phyloP scores from a whole-genome alignment of 2,797 vertebrate genomes.

The Cercopithecus petaurista region DNA sequence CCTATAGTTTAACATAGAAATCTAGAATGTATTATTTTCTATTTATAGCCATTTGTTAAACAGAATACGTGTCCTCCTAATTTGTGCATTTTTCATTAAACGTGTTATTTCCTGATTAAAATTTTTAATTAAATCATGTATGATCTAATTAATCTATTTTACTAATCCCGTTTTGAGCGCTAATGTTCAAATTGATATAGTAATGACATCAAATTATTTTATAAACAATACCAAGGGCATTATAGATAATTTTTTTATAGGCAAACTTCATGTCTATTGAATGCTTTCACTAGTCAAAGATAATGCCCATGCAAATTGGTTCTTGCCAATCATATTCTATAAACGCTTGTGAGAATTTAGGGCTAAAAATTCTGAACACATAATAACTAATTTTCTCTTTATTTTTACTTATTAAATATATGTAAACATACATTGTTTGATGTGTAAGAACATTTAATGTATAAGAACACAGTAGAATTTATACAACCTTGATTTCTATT shows the following conservation, averaged over 20 bases:
- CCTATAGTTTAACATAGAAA: neutral
- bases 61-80: neutral
- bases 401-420: neutral
- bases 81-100: neutral
- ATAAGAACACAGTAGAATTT: constrained; percentile 37
- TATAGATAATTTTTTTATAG: neutral
- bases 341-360: neutral
- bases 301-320: neutral
- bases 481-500: constrained; percentile 16
- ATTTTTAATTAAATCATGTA: neutral
- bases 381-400: neutral
- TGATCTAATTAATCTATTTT: neutral
- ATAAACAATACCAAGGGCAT: neutral
- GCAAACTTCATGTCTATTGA: neutral
- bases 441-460: constrained; percentile 12
- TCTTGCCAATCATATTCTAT: neutral
- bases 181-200: neutral
- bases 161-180: neutral
- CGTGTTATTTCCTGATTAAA: neutral
- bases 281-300: neutral
- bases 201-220: neutral
- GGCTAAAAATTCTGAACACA: neutral
- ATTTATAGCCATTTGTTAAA: neutral
- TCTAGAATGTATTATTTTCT: neutral
- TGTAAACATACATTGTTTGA: neutral